Conservation (phyloP, 2,888 invertebrate genomes). For the Boloria euphrosyne region DNA sequence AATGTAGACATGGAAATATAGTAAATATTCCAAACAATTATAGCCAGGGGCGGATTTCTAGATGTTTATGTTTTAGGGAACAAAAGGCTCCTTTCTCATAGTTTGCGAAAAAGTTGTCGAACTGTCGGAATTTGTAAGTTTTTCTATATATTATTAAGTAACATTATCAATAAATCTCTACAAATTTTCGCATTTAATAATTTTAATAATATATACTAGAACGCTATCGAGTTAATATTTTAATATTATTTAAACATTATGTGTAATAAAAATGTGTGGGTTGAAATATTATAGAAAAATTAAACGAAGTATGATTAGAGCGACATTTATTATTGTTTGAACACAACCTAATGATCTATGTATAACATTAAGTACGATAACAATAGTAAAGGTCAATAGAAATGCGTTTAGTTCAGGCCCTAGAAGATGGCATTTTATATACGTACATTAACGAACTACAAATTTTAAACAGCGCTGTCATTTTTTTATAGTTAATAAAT, state of each 20-base stretch:
- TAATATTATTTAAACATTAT: not conserved
- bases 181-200: too few species aligned
- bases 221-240: not conserved
- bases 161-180: too few species aligned
- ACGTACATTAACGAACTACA: not conserved
- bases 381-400: slow-evolving; percentile 34
- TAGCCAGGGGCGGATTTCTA: too few species aligned
- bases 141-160: too few species aligned
- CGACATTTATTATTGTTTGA: slow-evolving; percentile 45
- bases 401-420: slow-evolving; percentile 28
- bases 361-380: slow-evolving; percentile 38
- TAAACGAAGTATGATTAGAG: slow-evolving; percentile 34
- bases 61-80: too few species aligned
- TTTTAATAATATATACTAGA: too few species aligned
- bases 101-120: too few species aligned
- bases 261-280: not conserved
- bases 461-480: not conserved
- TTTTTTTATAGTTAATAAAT: not conserved
- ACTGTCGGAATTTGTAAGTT: too few species aligned
- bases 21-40: too few species aligned
- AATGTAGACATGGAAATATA: too few species aligned
- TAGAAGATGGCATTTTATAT: slow-evolving; percentile 1
- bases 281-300: slow-evolving; percentile 11
- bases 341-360: slow-evolving; percentile 45
- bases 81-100: too few species aligned